A percentile compares a stretch with the other conserved stretches of the same genome.
Evolutionary conservation across 2,113 vertebrate genomes (phyloP).

Genomic region (Pseudopodoces humilis): DNA sequence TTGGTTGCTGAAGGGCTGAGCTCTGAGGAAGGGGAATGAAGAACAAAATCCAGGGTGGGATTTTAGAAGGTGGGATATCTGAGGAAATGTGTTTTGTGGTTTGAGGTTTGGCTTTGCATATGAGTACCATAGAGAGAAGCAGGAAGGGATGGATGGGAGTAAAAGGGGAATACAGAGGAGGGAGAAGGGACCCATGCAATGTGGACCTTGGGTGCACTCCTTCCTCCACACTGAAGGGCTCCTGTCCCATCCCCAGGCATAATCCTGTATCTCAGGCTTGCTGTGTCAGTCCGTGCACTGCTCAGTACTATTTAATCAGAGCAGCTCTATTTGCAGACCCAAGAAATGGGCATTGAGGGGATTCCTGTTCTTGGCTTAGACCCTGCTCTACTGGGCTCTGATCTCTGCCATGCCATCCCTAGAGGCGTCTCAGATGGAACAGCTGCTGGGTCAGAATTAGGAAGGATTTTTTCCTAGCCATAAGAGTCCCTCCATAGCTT

Average conservation of each 20-base stretch:
- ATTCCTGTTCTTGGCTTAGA: background rate
- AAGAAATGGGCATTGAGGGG: background rate
- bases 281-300: background rate
- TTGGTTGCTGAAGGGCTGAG: background rate
- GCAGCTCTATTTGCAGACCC: background rate
- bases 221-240: background rate
- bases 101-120: background rate
- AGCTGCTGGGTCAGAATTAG: conserved; percentile 62
- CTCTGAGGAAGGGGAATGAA: fast-evolving
- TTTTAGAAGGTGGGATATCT: background rate
- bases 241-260: background rate
- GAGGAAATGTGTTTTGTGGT: background rate
- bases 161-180: background rate
- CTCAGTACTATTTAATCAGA: background rate
- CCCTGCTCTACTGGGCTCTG: conserved; percentile 17
- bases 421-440: conserved; percentile 46
- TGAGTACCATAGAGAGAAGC: background rate
- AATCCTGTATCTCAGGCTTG: background rate
- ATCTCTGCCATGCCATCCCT: conserved; percentile 40
- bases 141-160: background rate
- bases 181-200: background rate
- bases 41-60: background rate
- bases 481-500: background rate
- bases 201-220: background rate
- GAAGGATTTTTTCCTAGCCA: conserved; percentile 48